These are phyloP conservation scores for Corapipo altera DNA, from an alignment of 2,113 vertebrate genomes.

Conservation along the genomic window DNA sequence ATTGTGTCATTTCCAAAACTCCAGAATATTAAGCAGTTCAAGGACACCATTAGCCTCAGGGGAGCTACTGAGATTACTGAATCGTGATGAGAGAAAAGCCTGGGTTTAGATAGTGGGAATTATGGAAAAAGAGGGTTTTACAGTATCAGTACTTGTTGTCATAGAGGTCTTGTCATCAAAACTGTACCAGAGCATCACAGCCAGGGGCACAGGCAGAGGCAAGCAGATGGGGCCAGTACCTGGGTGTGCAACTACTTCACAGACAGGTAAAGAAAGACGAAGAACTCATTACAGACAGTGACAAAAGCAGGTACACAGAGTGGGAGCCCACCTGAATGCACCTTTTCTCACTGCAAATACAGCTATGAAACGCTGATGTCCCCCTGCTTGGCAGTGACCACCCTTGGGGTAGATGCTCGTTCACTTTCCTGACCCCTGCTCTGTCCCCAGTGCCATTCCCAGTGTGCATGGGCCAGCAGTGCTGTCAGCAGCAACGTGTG, in stretches of 20 bases:
- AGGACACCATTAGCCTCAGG: constrained; percentile 35
- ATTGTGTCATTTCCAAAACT: constrained; percentile 12
- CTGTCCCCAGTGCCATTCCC: neutral
- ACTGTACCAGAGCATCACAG: neutral
- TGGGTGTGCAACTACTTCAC: neutral
- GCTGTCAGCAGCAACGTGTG: neutral
- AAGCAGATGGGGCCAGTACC: neutral
- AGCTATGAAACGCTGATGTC: neutral
- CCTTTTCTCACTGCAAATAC: neutral
- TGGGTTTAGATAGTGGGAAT: neutral
- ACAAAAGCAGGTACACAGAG: neutral
- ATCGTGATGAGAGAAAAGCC: neutral
- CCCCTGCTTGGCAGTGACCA: neutral
- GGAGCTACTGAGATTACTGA: constrained; percentile 18
- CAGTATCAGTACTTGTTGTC: neutral
- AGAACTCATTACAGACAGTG: neutral
- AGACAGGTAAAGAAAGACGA: neutral
- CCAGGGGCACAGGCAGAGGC: neutral
- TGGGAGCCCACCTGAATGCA: neutral
- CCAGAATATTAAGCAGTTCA: constrained; percentile 47
- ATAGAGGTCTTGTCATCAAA: neutral
- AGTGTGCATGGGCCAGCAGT: neutral
- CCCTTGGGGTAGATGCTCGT: neutral
- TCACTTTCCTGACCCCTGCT: neutral
- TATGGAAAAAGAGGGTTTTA: neutral